Evolutionary conservation across 2,113 vertebrate species (phyloP), one percentile per base, ranked within the genome.

Genomic region (Channa maculata): DNA sequence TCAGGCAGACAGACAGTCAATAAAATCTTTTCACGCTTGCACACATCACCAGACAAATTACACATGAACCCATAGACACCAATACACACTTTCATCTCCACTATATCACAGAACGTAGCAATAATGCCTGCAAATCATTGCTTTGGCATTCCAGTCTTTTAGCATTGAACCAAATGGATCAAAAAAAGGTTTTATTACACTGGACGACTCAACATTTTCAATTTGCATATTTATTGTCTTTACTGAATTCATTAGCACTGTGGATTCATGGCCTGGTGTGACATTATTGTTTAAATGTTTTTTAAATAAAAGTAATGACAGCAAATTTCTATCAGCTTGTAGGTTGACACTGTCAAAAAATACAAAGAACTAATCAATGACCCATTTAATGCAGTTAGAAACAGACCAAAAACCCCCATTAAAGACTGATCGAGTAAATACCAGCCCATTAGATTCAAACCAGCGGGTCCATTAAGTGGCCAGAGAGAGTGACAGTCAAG

Each of bases 401-500:
- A 55, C 54, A 70, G 70, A 68, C 59, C 77, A 69, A 67, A 68
- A 72, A 65, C 59, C 3, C 45, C 64, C 77, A 69, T 76, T 75
- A 72, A 80, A 79, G 41, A 82, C 51, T 69, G 64, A 80, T 71
- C 3, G 38, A 49, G 50, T 72, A 52, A 80, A 82, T 57, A 58
- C 54, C 38, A 69, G 72, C 49, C 78, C 75, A 79, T 80, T 86
- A 82, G 59, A 61, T 65, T 36, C 66, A 71, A 78, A 69, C 65
- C 71, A 24, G 43, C 52, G 10, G 57, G 55, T 49, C 60, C 60
- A 80, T 79, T 76, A 76, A 43, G 72, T 50, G 65, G 53, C 66
- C 77, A 75, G 52, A 77, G 43, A 53, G 74, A 88, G 77, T 68
- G 74, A 77, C 58, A 73, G 84, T 73, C 69, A 71, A 81, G 57